Percentiles rank a stretch among this genome's conserved stretches.
These are phyloP conservation scores for Hormaphis cornu DNA, from an alignment of 1,140 invertebrate species.

Conservation along the genomic window DNA sequence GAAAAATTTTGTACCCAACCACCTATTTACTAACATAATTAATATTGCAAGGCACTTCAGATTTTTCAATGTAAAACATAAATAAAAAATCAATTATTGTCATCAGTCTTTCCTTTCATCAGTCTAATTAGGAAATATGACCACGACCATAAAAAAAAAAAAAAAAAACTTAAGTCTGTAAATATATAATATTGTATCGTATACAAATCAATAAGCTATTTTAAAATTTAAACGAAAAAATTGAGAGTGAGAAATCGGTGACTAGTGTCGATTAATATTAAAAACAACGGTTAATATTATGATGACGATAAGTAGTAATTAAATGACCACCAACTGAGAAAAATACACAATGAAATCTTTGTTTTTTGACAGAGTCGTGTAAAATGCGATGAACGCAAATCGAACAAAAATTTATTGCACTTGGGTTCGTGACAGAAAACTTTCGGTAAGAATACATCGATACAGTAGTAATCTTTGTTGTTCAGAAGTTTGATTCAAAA, in stretches of 20 bases:
- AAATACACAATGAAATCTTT: not conserved
- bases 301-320: not conserved
- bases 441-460: not conserved
- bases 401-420: conserved; percentile 16
- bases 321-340: not conserved
- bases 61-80: conserved; percentile 20
- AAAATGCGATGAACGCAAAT: not conserved
- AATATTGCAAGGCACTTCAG: conserved; percentile 16
- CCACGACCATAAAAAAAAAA: conserved; percentile 13
- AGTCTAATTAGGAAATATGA: conserved; percentile 31
- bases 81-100: conserved; percentile 6
- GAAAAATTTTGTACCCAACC: conserved; percentile 18
- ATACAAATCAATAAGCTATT: not conserved
- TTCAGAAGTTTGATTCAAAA: not conserved
- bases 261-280: not conserved
- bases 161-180: conserved; percentile 11
- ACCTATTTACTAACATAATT: conserved; percentile 11
- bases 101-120: conserved; percentile 30
- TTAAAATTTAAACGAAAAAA: not conserved
- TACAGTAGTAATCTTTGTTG: not conserved
- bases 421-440: not conserved
- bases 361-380: not conserved
- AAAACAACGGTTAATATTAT: not conserved
- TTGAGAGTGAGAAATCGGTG: not conserved
- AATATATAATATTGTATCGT: not conserved